A percentile compares a stretch with the other conserved stretches of the same genome.
These are phyloP conservation scores for Salvelinus namaycush DNA, from an alignment of 2,113 vertebrate species.

Conservation along the genomic window DNA sequence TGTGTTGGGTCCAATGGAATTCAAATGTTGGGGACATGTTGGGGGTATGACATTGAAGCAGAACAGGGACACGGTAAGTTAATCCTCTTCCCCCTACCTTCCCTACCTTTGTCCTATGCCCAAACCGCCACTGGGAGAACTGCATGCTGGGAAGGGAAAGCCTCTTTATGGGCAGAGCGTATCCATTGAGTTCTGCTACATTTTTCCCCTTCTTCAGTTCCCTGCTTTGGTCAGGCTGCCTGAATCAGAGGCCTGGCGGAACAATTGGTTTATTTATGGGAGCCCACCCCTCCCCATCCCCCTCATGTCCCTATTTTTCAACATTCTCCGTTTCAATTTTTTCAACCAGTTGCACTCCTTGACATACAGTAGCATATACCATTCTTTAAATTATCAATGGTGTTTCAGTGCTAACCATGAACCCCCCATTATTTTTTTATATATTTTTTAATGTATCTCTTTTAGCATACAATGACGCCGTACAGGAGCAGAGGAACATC, in stretches of 20 bases:
- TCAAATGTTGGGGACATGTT: background rate
- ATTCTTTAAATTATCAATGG: background rate
- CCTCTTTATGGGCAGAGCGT: slow-evolving; percentile 69
- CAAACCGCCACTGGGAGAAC: slow-evolving; percentile 55
- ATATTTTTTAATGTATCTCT: background rate
- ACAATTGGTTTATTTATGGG: slow-evolving; percentile 70
- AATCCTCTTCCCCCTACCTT: slow-evolving; percentile 35
- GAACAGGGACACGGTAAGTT: slow-evolving; percentile 35
- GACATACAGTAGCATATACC: too few relatives aligned
- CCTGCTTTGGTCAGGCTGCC: slow-evolving; percentile 70
- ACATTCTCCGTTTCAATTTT: background rate
- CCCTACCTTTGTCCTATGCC: slow-evolving; percentile 55
- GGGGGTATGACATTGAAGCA: background rate
- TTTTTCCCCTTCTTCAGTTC: slow-evolving; percentile 35
- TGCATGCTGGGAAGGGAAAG: slow-evolving; percentile 72
- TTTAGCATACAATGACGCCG: slow-evolving; percentile 87
- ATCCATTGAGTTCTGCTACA: slow-evolving; percentile 54
- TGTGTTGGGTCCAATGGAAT: background rate
- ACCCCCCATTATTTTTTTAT: background rate
- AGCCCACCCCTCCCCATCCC: slow-evolving; percentile 23
- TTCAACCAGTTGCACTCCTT: background rate
- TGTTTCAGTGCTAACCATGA: slow-evolving; percentile 21
- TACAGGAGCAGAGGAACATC: slow-evolving; percentile 91
- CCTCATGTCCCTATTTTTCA: background rate
- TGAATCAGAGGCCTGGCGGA: slow-evolving; percentile 70